Evolutionary conservation across 1,140 invertebrate genomes (phyloP).

Genomic region (Rhynchophorus ferrugineus): DNA sequence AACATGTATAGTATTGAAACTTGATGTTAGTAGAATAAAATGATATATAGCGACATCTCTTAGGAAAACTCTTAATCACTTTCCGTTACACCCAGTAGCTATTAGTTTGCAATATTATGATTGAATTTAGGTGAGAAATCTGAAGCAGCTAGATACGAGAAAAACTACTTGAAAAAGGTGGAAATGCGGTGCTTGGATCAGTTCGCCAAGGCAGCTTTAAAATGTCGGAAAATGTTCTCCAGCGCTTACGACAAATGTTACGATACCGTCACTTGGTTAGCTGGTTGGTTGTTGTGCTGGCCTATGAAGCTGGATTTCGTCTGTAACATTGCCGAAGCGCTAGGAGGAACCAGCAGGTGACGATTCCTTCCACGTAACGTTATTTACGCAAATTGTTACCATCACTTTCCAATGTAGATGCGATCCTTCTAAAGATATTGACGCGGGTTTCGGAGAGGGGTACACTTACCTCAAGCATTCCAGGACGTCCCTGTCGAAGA

Average conservation of each 20-base stretch:
- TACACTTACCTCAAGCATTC: constrained; percentile 50
- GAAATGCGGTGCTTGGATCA: constrained; percentile 54
- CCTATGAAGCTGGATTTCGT: constrained; percentile 61
- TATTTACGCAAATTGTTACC: not conserved
- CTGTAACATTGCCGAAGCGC: constrained; percentile 52
- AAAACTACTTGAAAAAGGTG: constrained; percentile 54
- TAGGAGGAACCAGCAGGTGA: constrained; percentile 38
- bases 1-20: no score
- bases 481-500: constrained; percentile 40
- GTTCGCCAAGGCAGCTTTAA: constrained; percentile 43
- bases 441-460: constrained; percentile 56
- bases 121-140: constrained; percentile 30
- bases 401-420: constrained; percentile 28
- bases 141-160: constrained; percentile 45
- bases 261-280: constrained; percentile 46
- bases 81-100: no score
- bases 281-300: constrained; percentile 57
- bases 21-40: no score
- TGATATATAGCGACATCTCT: no score
- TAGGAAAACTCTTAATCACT: no score
- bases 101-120: no score
- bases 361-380: not conserved
- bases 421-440: constrained; percentile 51
- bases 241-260: constrained; percentile 53
- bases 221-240: constrained; percentile 51